phyloP scores from a whole-genome alignment of 1,140 invertebrate genomes.

The Magallana angulata region DNA sequence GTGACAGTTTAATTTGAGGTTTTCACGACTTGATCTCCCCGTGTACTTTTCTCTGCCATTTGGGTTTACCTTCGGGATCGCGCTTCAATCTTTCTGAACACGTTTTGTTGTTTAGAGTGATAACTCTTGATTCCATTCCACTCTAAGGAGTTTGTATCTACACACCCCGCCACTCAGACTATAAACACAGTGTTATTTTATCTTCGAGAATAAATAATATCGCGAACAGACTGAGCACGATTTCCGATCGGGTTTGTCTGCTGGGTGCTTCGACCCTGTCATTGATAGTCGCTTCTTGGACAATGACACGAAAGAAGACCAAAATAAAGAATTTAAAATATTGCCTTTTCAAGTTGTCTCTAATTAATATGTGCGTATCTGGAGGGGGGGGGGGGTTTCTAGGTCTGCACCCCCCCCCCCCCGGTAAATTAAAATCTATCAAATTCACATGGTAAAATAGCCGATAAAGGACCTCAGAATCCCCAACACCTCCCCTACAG shows the following conservation, averaged over 20 bases:
- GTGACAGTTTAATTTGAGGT: constrained; percentile 46
- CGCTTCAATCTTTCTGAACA: background rate
- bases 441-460: no score
- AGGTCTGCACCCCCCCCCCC: no score
- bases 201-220: constrained; percentile 34
- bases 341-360: no score
- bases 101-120: constrained; percentile 30
- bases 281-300: background rate
- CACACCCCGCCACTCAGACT: constrained; percentile 15
- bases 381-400: no score
- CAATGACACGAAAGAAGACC: background rate
- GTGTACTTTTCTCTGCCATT: constrained; percentile 45
- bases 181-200: constrained; percentile 45
- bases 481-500: no score
- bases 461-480: no score
- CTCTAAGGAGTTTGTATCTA: constrained; percentile 33
- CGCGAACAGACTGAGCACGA: constrained; percentile 15
- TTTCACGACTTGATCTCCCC: constrained; percentile 25
- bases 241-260: constrained; percentile 32
- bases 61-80: constrained; percentile 43
- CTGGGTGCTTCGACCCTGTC: background rate
- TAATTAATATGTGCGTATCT: no score
- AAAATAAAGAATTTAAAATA: no score
- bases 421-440: no score
- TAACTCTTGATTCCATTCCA: constrained; percentile 47